Evolutionary conservation across 1,140 invertebrate genomes (phyloP), one percentile per base, ranked within the genome.

Genomic region (Magallana gigas): DNA sequence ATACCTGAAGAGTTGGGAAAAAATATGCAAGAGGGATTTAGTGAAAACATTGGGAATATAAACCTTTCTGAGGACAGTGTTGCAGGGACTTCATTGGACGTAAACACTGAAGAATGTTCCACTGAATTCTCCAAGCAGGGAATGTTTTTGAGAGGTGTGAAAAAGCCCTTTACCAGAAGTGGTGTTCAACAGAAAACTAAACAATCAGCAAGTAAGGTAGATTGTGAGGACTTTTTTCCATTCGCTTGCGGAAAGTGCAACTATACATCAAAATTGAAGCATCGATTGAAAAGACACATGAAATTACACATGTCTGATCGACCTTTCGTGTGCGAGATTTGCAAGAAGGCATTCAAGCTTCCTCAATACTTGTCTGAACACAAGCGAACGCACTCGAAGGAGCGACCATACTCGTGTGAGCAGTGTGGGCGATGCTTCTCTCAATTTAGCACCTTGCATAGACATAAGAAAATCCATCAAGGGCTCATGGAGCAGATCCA

Each of bases 321-420:
- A 23, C 23, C 23, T 23, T 23, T 23, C 23, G 23, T 23, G 23
- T 23, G 88, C 83, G 64, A 64, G 0, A 14, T 89, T 12, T 89
- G 88, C 68, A 68, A 68, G 14, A 87, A 87, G 29, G 81, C 64
- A 9, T 89, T 87, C 36, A 87, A 81, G 36, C 82, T 85, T 57
- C 48, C n/a, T 68, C 83, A 64, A 1, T 57, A 85, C 48, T 48
- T 89, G 5, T 36, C 62, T 18, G 82, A 60, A 23, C 98, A 99
- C 94, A 96, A 99, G 82, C 96, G 98, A 71, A 99, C 98, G 0
- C 98, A 99, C 94, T 98, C 97, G 0, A 98, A 98, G 0, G 98
- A 99, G 94, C 97, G 98, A 92, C 98, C 98, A 0, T 99, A 98
- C 94, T 92, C 91, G n/a, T 93, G 94, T 91, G 59, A 92, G 83